Percentiles rank a stretch among this genome's conserved stretches.
These are phyloP conservation scores for Acropternis orthonyx DNA, from an alignment of 2,797 vertebrate genomes.

Conservation along the genomic window DNA sequence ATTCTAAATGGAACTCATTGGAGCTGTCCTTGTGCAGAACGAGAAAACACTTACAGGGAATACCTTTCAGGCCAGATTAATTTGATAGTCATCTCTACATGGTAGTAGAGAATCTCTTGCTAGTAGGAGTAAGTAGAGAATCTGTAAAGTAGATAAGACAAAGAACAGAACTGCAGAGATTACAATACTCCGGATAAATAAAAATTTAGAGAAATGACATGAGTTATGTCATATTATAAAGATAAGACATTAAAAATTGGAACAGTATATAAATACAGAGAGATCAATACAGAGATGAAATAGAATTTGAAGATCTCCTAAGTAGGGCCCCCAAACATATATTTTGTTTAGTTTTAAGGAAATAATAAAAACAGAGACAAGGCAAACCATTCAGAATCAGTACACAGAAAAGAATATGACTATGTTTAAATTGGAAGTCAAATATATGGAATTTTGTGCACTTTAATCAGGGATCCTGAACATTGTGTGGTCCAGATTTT, in stretches of 20 bases:
- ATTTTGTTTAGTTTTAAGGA: background rate
- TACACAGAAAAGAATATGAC: background rate
- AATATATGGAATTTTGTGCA: background rate
- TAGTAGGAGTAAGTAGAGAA: background rate
- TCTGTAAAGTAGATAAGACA: background rate
- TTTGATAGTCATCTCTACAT: background rate
- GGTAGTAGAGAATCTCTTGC: background rate
- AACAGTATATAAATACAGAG: accelerated
- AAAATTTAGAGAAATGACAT: background rate
- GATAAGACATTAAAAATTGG: background rate
- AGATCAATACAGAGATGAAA: background rate
- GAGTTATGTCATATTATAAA: background rate
- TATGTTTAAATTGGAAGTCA: background rate
- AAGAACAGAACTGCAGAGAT: background rate
- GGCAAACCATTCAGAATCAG: background rate
- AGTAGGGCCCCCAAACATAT: background rate
- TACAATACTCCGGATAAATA: background rate
- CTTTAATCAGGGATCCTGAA: background rate
- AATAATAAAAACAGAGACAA: background rate
- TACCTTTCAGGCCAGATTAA: background rate
- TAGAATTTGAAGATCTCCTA: background rate
- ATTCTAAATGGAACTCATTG: background rate
- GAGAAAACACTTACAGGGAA: background rate
- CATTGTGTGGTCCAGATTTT: background rate
- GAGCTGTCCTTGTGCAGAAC: background rate